A percentile compares a stretch with the other conserved stretches of the same genome.
phyloP scores from a whole-genome alignment of 2,113 vertebrate species.

The Loxodonta africana region DNA sequence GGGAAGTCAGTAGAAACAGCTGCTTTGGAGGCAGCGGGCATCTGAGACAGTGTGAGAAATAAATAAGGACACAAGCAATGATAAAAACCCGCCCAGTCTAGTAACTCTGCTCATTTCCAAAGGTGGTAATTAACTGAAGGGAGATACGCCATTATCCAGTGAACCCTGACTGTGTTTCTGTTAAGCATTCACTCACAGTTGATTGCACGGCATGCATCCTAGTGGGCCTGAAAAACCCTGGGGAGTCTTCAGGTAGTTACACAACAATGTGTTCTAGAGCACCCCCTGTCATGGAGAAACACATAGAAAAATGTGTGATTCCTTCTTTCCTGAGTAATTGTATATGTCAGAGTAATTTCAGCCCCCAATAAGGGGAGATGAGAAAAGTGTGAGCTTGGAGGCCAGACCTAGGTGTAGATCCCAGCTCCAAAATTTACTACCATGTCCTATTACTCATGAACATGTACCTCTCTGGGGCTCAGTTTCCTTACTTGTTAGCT shows the following conservation, averaged over 20 bases:
- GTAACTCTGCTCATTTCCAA: constrained; percentile 33
- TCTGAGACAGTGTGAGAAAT: constrained; percentile 45
- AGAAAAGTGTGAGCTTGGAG: neutral
- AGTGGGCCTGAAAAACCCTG: neutral
- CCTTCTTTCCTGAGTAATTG: neutral
- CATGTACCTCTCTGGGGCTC: neutral
- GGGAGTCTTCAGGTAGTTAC: constrained; percentile 26
- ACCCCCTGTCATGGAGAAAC: neutral
- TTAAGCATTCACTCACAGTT: constrained; percentile 27
- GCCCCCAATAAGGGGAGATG: neutral
- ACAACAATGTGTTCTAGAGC: constrained; percentile 28
- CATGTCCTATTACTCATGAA: constrained; percentile 9
- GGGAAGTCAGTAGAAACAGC: constrained; percentile 42
- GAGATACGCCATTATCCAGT: constrained; percentile 36
- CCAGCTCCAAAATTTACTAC: neutral
- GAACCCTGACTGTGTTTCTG: constrained; percentile 30
- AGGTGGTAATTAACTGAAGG: constrained; percentile 48
- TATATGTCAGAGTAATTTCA: constrained; percentile 1
- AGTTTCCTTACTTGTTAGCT: constrained; percentile 35
- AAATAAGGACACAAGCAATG: constrained; percentile 49
- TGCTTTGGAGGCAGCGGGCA: constrained; percentile 28
- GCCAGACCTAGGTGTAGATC: neutral
- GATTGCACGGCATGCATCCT: neutral
- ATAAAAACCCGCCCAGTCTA: constrained; percentile 48
- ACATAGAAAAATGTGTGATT: constrained; percentile 10